Conservation (phyloP, 2,797 vertebrate species). For the Petrocephalus schoutedeni region DNA sequence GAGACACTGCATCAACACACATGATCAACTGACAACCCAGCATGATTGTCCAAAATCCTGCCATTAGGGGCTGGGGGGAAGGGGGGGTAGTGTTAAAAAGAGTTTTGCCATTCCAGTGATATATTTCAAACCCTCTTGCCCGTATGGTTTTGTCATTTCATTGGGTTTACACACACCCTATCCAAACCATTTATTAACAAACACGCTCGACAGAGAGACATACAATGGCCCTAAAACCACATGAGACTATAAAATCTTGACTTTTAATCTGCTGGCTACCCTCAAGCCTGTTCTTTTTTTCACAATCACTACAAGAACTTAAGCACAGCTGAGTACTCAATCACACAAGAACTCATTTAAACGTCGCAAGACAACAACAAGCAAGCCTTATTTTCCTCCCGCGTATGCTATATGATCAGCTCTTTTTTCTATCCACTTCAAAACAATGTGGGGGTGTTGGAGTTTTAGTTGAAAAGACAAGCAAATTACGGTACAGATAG, state of each 20-base stretch:
- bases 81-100: background rate
- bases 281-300: background rate
- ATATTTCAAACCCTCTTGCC: background rate
- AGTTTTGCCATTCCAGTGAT: background rate
- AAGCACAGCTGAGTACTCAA: background rate
- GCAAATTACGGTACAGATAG: slow-evolving; percentile 1
- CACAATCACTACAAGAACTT: background rate
- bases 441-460: background rate
- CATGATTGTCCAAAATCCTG: background rate
- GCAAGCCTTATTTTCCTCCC: background rate
- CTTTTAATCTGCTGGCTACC: background rate
- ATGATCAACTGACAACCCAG: background rate
- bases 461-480: slow-evolving; percentile 3
- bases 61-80: background rate
- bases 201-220: background rate
- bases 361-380: background rate
- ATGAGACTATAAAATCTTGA: slow-evolving; percentile 1
- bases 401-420: background rate
- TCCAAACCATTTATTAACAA: background rate
- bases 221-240: slow-evolving; percentile 12
- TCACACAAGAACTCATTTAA: slow-evolving; percentile 6
- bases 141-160: background rate
- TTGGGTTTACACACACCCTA: background rate
- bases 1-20: background rate
- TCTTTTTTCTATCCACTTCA: background rate